Percentiles rank a stretch among this genome's conserved stretches.
These are phyloP conservation scores for Ophonus ardosiacus DNA, from an alignment of 2,888 invertebrate genomes.

Conservation along the genomic window DNA sequence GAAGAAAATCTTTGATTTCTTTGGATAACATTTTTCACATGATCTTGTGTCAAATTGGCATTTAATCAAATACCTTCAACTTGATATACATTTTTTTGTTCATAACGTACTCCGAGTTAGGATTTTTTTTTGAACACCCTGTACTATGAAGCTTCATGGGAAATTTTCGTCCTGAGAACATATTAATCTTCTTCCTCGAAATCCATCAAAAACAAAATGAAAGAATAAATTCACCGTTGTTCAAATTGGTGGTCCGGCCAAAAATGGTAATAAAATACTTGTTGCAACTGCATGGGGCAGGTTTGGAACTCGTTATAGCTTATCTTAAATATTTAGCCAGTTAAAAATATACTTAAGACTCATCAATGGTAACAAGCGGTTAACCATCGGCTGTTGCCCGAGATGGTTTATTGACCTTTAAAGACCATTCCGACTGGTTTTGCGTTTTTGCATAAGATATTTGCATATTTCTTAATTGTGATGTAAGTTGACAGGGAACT, in stretches of 20 bases:
- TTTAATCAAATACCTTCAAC: too few relatives aligned
- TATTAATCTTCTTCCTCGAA: conserved; percentile 28
- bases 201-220: conserved; percentile 12
- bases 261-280: conserved; percentile 45
- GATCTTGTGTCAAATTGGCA: too few relatives aligned
- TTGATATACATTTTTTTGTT: too few relatives aligned
- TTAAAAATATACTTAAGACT: conserved; percentile 31
- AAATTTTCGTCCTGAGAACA: conserved; percentile 1
- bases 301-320: conserved; percentile 28
- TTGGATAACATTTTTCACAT: too few relatives aligned
- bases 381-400: conserved; percentile 10
- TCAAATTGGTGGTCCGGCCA: conserved; percentile 30
- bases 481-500: conserved; percentile 7
- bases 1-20: too few relatives aligned
- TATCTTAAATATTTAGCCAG: conserved; percentile 47
- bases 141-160: not conserved
- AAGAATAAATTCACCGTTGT: conserved; percentile 18
- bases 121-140: too few relatives aligned
- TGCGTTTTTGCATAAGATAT: conserved; percentile 8
- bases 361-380: conserved; percentile 37
- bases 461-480: conserved; percentile 39
- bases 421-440: not conserved
- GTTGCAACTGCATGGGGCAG: conserved; percentile 2
- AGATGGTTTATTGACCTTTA: conserved; percentile 47
- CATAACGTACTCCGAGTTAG: too few relatives aligned